A percentile compares a stretch with the other conserved stretches of the same genome.
phyloP scores from a whole-genome alignment of 2,888 invertebrate genomes.

The Mythimna pallens region DNA sequence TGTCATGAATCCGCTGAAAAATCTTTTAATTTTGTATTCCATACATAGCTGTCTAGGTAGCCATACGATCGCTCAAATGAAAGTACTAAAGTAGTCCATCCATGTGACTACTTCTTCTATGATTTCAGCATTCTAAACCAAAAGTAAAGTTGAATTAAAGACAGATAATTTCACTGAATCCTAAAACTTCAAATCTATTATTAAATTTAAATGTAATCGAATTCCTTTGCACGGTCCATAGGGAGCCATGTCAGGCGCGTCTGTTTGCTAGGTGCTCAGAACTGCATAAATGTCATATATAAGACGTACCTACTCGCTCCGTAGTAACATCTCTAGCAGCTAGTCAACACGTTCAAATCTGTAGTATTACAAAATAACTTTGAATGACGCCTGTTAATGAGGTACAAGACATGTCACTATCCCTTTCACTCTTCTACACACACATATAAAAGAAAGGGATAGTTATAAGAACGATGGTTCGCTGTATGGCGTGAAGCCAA shows the following conservation, averaged over 20 bases:
- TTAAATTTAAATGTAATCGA: constrained; percentile 40
- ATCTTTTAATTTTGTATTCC: neutral
- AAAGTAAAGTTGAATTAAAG: neutral
- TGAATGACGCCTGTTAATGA: constrained; percentile 59
- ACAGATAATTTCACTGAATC: constrained; percentile 11
- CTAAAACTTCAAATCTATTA: constrained; percentile 31
- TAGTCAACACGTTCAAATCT: constrained; percentile 56
- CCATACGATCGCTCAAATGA: no score
- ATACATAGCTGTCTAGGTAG: neutral
- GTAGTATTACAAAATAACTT: constrained; percentile 62
- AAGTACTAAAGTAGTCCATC: no score
- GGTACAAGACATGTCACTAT: constrained; percentile 48
- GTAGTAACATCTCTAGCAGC: constrained; percentile 41
- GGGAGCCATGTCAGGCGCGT: constrained; percentile 40
- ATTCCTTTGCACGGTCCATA: constrained; percentile 32
- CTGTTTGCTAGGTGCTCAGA: constrained; percentile 34
- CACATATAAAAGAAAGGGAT: constrained; percentile 58
- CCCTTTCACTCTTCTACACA: constrained; percentile 34
- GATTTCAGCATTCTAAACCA: no score
- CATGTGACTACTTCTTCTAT: no score
- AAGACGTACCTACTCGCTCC: constrained; percentile 30
- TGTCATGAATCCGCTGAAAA: neutral
- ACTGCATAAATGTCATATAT: constrained; percentile 54
- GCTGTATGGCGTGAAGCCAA: constrained; percentile 78
- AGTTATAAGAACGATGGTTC: constrained; percentile 40